These are phyloP conservation scores for Geotrupes spiniger DNA, from an alignment of 2,888 invertebrate genomes.

Conservation along the genomic window DNA sequence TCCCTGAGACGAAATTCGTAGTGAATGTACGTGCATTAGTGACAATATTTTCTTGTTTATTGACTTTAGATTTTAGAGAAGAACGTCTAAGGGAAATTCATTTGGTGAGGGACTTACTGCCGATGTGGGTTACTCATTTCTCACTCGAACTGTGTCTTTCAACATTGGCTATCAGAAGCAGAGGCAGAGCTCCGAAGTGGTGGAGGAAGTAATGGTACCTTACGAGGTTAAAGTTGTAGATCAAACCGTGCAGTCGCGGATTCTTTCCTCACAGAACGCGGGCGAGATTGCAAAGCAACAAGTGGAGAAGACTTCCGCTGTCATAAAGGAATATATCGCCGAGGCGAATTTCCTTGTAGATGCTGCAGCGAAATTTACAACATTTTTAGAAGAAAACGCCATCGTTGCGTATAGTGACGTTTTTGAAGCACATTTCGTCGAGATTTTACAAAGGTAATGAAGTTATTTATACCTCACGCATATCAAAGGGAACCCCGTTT, in stretches of 20 bases:
- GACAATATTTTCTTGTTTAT: too few relatives aligned
- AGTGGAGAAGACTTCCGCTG: not conserved
- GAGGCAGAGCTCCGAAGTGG: slow-evolving; percentile 31
- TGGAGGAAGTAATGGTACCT: slow-evolving; percentile 40
- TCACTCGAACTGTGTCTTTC: slow-evolving; percentile 32
- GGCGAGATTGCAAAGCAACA: not conserved
- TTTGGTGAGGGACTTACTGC: not conserved
- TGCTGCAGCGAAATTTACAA: slow-evolving; percentile 39
- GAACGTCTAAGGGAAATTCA: too few relatives aligned
- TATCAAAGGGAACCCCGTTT: too few relatives aligned
- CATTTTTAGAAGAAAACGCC: slow-evolving; percentile 41
- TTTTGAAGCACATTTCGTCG: slow-evolving; percentile 39
- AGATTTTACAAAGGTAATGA: slow-evolving; percentile 38
- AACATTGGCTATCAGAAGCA: slow-evolving; percentile 36
- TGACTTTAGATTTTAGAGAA: too few relatives aligned
- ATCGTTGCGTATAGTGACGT: slow-evolving; percentile 41
- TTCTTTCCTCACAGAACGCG: not conserved
- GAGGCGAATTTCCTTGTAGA: slow-evolving; percentile 29
- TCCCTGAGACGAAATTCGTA: slow-evolving; percentile 39
- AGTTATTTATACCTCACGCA: not conserved
- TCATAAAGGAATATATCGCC: slow-evolving; percentile 3
- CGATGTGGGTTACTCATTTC: not conserved
- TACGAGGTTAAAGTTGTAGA: slow-evolving; percentile 34
- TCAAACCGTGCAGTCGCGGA: slow-evolving; percentile 8
- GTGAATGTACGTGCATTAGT: slow-evolving; percentile 30